phyloP scores from a whole-genome alignment of 2,113 vertebrate genomes.

The Heliornis fulica region DNA sequence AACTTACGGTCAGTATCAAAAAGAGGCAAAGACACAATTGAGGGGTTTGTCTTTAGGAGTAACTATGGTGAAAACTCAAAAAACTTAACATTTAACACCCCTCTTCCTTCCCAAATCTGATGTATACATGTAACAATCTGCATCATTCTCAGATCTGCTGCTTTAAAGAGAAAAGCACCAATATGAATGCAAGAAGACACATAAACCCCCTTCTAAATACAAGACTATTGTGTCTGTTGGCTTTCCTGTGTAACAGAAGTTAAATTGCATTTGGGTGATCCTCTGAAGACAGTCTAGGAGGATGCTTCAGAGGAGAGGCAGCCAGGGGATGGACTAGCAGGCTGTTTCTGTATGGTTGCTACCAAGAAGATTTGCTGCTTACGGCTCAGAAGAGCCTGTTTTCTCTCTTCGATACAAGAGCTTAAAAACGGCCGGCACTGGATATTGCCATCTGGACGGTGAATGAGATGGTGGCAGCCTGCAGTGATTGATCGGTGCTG shows the following conservation, averaged over 20 bases:
- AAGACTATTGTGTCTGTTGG: neutral
- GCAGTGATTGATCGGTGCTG: neutral
- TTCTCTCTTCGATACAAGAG: neutral
- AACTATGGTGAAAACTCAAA: neutral
- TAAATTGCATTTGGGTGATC: neutral
- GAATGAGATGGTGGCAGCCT: neutral
- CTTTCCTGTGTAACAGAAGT: neutral
- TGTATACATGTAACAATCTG: rapidly evolving
- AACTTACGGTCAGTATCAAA: neutral
- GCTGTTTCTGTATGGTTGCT: neutral
- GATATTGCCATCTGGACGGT: neutral
- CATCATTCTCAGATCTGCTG: neutral
- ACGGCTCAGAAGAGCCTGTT: neutral
- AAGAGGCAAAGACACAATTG: neutral
- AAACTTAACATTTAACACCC: neutral
- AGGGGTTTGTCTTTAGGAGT: neutral
- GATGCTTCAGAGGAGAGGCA: neutral
- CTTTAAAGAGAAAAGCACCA: neutral
- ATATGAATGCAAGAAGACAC: neutral
- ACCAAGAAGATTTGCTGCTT: neutral
- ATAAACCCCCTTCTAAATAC: neutral
- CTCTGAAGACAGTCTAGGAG: neutral
- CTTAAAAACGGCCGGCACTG: neutral
- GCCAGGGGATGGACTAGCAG: neutral
- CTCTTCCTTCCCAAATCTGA: neutral